These are phyloP conservation scores for Botia almorhae DNA, from an alignment of 2,797 vertebrate genomes.

Conservation along the genomic window DNA sequence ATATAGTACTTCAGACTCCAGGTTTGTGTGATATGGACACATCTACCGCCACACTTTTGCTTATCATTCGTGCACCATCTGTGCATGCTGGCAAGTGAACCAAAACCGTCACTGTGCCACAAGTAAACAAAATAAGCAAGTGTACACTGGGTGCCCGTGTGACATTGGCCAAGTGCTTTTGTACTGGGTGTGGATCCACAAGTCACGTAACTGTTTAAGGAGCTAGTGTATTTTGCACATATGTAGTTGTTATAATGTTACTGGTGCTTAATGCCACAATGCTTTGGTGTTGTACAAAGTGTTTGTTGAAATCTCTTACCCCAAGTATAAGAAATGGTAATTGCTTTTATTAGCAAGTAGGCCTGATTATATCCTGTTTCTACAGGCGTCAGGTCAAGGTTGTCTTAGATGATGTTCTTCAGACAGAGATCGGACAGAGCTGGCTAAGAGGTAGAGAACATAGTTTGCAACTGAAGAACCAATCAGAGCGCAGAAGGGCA, in stretches of 20 bases:
- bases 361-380: conserved; percentile 33
- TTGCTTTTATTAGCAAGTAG: not conserved
- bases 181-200: not conserved
- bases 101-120: not conserved
- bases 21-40: conserved; percentile 62
- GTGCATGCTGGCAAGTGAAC: conserved; percentile 39
- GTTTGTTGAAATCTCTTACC: not conserved
- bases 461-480: not conserved
- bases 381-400: conserved; percentile 68
- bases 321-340: not conserved
- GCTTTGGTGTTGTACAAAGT: not conserved
- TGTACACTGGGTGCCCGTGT: not conserved
- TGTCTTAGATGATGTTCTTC: conserved; percentile 73
- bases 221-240: not conserved
- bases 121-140: conserved; percentile 5
- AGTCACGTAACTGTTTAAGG: conserved; percentile 2
- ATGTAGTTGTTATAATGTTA: not conserved
- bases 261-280: not conserved
- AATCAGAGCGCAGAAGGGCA: conserved; percentile 13
- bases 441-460: conserved; percentile 62
- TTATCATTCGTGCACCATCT: conserved; percentile 64
- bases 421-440: conserved; percentile 68
- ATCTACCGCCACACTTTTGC: conserved; percentile 14
- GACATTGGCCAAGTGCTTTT: not conserved
- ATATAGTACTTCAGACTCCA: not conserved